Evolutionary conservation across 30 jellyfish, hydroid and myxozoan species (phyloP).

Genomic region (Cassiopea xamachana): DNA sequence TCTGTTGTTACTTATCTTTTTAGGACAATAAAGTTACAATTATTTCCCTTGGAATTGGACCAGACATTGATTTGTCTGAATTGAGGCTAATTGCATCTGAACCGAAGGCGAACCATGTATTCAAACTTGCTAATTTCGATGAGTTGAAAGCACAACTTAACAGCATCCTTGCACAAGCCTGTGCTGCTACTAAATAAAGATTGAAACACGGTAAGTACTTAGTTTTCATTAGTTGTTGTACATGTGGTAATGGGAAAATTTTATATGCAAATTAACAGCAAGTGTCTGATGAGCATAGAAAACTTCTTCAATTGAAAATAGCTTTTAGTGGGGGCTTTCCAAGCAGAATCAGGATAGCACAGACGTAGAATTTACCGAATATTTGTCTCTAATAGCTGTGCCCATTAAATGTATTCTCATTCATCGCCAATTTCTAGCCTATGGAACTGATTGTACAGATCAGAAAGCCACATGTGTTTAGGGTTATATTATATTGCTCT

Average conservation of each 20-base stretch:
- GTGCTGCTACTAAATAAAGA: constrained; percentile 20
- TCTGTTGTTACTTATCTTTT: background rate
- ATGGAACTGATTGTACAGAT: too few species aligned
- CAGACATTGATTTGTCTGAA: constrained; percentile 43
- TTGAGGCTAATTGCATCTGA: constrained; percentile 63
- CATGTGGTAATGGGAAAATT: background rate
- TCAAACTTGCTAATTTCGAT: constrained; percentile 42
- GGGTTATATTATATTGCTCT: too few species aligned
- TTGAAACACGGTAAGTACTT: background rate
- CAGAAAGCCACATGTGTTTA: too few species aligned
- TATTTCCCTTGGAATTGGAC: constrained; percentile 79
- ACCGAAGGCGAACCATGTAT: constrained; percentile 57
- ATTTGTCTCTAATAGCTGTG: too few species aligned
- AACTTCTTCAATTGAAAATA: too few species aligned
- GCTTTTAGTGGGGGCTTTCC: too few species aligned
- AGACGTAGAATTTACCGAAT: too few species aligned
- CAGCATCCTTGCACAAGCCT: constrained; percentile 36
- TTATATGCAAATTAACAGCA: too few species aligned
- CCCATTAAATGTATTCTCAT: too few species aligned
- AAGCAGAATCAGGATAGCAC: too few species aligned
- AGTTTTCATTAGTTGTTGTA: background rate
- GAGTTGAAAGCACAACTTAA: constrained; percentile 50
- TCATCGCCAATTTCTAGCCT: too few species aligned
- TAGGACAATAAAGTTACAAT: constrained; percentile 55
- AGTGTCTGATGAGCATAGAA: too few species aligned